Evolutionary conservation across 2,888 invertebrate genomes (phyloP), one percentile per base, ranked within the genome.

Genomic region (Alviniconcha strummeri): DNA sequence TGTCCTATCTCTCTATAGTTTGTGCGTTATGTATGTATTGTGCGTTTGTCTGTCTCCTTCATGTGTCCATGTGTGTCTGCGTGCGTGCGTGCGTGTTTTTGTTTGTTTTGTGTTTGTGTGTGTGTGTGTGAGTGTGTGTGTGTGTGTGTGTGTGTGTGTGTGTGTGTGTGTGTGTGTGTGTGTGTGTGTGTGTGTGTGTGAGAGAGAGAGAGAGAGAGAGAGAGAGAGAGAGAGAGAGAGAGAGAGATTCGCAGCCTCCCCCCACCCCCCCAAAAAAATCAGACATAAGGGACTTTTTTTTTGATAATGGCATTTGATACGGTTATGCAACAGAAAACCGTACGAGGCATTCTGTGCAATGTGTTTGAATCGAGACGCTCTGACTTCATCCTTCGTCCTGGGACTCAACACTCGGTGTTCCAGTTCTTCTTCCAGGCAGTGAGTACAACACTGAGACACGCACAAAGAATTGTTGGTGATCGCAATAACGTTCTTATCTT

Each of bases 321-420:
- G 36, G 36, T 36, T 36, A 36, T 36, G 36, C 36, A 36, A 36
- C 86, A 91, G 91, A 88, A 88, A 86, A 91, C 90, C 5, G 86
- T 90, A 2, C 88, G 91, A 67, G 91, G 91, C 4, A 90, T 91
- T 75, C 81, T 89, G 74, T 91, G 91, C 85, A 89, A 91, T 79
- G 89, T 91, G 13, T 91, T 89, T 82, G 90, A 91, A 83, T 86
- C 89, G 3, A 83, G 55, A 7, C 85, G 89, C 13, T 86, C 85
- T 0, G 88, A 90, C 75, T 91, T 89, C 83, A 82, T 85, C 55
- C 72, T 89, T 19, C 79, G 77, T 11, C 5, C 67, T n/a, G 56
- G 67, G 1, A 8, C 55, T 2, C 69, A 82, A 64, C n/a, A 69
- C n/a, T 79, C 74, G 15, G n/a, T 83, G 7, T 83, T 83, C 64